A percentile compares a stretch with the other conserved stretches of the same genome.
phyloP scores from a whole-genome alignment of 1,140 invertebrate genomes.

The Delia radicum region DNA sequence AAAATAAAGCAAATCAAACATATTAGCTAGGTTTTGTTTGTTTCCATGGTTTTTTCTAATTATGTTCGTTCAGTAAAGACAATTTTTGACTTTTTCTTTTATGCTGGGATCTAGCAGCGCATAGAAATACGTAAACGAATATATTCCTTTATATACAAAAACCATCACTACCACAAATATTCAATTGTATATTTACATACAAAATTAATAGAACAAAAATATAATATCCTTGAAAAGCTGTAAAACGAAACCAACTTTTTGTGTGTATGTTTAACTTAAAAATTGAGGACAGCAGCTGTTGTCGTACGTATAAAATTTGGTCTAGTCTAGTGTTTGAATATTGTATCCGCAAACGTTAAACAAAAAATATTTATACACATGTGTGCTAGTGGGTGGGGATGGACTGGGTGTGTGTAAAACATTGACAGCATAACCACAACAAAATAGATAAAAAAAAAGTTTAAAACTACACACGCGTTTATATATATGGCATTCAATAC shows the following conservation, averaged over 20 bases:
- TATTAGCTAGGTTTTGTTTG: too few species aligned
- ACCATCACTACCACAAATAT: neutral
- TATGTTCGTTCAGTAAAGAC: too few species aligned
- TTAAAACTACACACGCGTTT: neutral
- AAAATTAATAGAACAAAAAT: neutral
- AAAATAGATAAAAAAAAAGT: conserved; percentile 35
- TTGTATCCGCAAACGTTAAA: too few species aligned
- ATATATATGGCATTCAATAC: too few species aligned
- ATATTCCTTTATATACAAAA: neutral
- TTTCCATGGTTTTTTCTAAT: too few species aligned
- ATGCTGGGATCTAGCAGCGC: too few species aligned
- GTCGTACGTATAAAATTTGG: neutral
- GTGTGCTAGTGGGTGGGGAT: neutral
- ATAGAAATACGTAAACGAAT: neutral
- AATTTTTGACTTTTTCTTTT: too few species aligned
- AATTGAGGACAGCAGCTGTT: neutral
- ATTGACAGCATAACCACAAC: conserved; percentile 27
- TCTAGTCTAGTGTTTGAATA: neutral
- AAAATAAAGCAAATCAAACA: too few species aligned
- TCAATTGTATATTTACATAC: neutral
- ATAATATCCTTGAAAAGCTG: neutral
- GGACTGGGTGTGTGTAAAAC: neutral
- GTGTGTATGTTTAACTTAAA: neutral
- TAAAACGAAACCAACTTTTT: neutral
- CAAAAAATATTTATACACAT: neutral